Evolutionary conservation across 2,888 invertebrate species (phyloP).

Genomic region (Tanytarsus gracilentus): DNA sequence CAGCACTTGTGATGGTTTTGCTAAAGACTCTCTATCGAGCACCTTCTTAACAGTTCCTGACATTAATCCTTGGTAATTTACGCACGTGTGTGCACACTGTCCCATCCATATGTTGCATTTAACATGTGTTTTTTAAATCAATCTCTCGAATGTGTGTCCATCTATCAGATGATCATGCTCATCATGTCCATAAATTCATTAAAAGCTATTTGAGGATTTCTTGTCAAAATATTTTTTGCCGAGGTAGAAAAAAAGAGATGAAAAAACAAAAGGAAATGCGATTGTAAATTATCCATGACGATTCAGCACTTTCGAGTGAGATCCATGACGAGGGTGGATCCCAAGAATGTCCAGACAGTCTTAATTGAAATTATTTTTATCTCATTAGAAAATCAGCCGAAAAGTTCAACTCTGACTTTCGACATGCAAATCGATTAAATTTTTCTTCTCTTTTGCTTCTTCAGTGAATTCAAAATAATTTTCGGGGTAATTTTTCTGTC

Average conservation of each 20-base stretch:
- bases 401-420: too few relatives aligned
- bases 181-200: not conserved
- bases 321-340: not conserved
- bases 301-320: constrained; percentile 2
- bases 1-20: not conserved
- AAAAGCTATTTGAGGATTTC: too few relatives aligned
- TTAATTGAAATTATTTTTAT: not conserved
- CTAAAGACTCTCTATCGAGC: not conserved
- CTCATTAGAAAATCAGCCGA: too few relatives aligned
- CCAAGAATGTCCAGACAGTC: too few relatives aligned
- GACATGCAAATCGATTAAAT: constrained; percentile 1
- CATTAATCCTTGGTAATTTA: constrained; percentile 2
- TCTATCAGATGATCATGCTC: not conserved
- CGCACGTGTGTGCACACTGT: constrained; percentile 6
- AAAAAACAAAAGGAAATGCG: not conserved
- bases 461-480: constrained; percentile 12
- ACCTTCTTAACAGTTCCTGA: constrained; percentile 10
- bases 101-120: not conserved
- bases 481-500: constrained; percentile 13
- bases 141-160: too few relatives aligned
- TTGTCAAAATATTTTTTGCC: too few relatives aligned
- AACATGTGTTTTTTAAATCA: not conserved
- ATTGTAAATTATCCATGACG: constrained; percentile 13
- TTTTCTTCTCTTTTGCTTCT: not conserved
- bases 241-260: not conserved